Base-by-base conservation (phyloP, 2,113 vertebrate genomes). In the Mola mola region DNA sequence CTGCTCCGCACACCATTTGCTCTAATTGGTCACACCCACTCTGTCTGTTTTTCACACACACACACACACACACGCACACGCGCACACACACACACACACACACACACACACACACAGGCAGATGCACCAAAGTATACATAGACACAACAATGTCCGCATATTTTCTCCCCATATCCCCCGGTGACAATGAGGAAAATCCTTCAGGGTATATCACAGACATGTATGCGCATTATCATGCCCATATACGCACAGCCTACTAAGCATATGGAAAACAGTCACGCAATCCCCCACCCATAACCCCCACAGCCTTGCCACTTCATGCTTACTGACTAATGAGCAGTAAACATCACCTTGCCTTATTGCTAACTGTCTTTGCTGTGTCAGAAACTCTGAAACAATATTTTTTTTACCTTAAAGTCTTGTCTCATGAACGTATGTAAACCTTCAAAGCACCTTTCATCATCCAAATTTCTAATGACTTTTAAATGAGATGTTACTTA, bases 1-100 rank as follows among this genome's bases (percentile, higher is more conserved):
- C 76, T 55, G 52, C 49, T 70, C 56, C 5, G 50, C 81, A 81
- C 72, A 85, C 69, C 66, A 70, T 83, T 81, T 81, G 62, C 57
- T 63, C 66, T 73, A 79, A 85, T 81, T 82, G 82, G 75, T 82
- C 78, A 66, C 72, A 79, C 83, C 63, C 75, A 79, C 66, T 16
- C 22, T 44, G 4, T 52, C 20, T 72, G 16, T 48, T 1, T 62
- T 26, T 36, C 58, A 7, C 60, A 8, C 43, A 10, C 60, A 9
- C 42, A 12, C 36, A 19, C 29, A 10, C 65, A 40, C 55, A 40
- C 49, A 44, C 36, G 40, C n/a, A 28, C 44, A 29, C 74, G 62
- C 41, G 55, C 26, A 53, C 25, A 66, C 33, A 44, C 49, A 57
- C 37, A 36, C 26, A 56, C n/a, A 71, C 17, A 43, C 44, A 48